Conservation (phyloP, 2,888 invertebrate species). For the Gasteruption jaculator region DNA sequence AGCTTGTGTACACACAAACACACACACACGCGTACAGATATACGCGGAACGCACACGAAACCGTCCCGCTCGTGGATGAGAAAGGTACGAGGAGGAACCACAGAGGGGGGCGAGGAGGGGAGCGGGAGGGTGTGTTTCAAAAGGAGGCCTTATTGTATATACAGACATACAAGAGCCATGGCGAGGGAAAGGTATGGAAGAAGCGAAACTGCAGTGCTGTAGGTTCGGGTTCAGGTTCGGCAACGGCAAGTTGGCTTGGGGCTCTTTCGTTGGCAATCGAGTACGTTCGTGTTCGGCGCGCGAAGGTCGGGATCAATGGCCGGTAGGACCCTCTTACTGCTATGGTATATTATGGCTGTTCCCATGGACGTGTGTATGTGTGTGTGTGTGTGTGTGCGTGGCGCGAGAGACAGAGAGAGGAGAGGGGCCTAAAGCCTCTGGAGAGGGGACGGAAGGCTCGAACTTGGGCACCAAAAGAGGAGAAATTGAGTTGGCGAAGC, state of each 20-base stretch:
- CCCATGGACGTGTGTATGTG: conserved; percentile 16
- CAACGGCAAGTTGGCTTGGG: conserved; percentile 49
- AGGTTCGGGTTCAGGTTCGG: conserved; percentile 49
- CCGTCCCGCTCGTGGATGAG: conserved; percentile 3
- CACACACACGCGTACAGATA: no score
- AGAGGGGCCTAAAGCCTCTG: conserved; percentile 16
- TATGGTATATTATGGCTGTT: no score
- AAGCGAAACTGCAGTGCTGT: conserved; percentile 36
- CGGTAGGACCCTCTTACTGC: conserved; percentile 46
- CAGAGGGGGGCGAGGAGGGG: conserved; percentile 7
- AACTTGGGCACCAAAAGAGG: conserved; percentile 46
- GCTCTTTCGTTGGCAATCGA: conserved; percentile 47
- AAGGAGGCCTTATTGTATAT: no score
- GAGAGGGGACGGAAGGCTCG: conserved; percentile 23
- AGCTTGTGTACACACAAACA: no score
- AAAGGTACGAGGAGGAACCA: conserved; percentile 2
- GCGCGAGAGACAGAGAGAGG: conserved; percentile 12
- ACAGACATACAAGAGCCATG: no score
- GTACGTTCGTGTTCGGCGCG: conserved; percentile 51
- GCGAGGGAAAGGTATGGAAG: no score
- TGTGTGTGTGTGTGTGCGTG: background rate
- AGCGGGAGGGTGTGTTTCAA: conserved; percentile 12
- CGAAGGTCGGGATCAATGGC: conserved; percentile 53
- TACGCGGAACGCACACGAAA: no score
- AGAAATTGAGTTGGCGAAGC: conserved; percentile 43